Evolutionary conservation across 1,140 invertebrate genomes (phyloP).

Genomic region (Nasonia longicornis): DNA sequence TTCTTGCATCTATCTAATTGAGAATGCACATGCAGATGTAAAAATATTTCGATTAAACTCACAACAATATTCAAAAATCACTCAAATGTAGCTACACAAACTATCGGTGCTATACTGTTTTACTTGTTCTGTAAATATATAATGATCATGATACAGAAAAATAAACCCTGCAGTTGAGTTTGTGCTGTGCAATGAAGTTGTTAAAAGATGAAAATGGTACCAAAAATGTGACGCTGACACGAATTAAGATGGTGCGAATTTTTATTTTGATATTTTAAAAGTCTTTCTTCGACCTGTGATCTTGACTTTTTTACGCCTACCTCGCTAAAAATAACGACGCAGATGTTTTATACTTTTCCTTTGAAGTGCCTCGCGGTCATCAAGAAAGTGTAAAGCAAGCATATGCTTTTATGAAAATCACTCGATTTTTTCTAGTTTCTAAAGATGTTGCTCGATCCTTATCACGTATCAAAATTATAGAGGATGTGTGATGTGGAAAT

Average conservation of each 20-base stretch:
- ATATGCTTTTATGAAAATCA: too few relatives aligned
- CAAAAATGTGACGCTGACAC: slow-evolving; percentile 9
- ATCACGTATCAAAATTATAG: too few relatives aligned
- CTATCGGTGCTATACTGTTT: slow-evolving; percentile 4
- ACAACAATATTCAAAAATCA: slow-evolving; percentile 24
- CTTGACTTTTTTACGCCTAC: not conserved
- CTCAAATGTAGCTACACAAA: slow-evolving; percentile 15
- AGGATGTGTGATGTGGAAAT: too few relatives aligned
- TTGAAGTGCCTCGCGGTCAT: not conserved
- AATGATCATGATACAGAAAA: slow-evolving; percentile 18
- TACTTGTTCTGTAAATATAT: slow-evolving; percentile 35
- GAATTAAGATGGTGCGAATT: slow-evolving; percentile 4
- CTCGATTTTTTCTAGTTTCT: too few relatives aligned
- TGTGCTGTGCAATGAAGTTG: slow-evolving; percentile 10
- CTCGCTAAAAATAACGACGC: not conserved
- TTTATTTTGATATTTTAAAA: not conserved
- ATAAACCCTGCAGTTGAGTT: slow-evolving; percentile 15
- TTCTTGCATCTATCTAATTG: slow-evolving; percentile 12
- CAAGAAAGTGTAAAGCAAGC: too few relatives aligned
- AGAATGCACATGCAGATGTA: slow-evolving; percentile 32
- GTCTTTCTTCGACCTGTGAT: not conserved
- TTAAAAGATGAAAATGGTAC: slow-evolving; percentile 13
- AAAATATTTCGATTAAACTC: not conserved
- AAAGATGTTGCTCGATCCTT: too few relatives aligned
- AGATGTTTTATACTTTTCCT: not conserved